Conservation (phyloP, 2,888 invertebrate species). For the Latrodectus hesperus region DNA sequence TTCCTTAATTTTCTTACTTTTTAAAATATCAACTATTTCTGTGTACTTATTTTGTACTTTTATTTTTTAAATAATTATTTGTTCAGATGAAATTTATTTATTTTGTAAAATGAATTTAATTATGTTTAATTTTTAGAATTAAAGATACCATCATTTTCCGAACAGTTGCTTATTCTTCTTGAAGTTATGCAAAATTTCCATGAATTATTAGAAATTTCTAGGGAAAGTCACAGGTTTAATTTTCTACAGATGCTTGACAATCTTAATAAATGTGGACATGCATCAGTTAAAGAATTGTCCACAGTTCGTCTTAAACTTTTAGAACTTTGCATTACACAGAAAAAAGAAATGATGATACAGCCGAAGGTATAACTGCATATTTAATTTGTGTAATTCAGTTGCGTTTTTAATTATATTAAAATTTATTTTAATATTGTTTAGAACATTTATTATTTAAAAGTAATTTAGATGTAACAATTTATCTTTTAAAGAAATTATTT, state of each 20-base stretch:
- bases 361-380: no score
- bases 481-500: no score
- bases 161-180: conserved; percentile 23
- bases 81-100: background rate
- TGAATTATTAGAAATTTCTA: background rate
- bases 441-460: no score
- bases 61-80: background rate
- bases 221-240: conserved; percentile 29
- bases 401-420: no score
- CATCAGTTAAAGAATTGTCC: conserved; percentile 16
- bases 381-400: no score
- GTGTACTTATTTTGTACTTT: background rate
- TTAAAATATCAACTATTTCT: background rate
- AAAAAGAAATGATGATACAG: background rate
- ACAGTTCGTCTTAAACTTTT: conserved; percentile 17
- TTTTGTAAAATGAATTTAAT: background rate
- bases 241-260: conserved; percentile 18
- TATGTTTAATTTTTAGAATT: conserved; percentile 24
- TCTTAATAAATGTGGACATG: conserved; percentile 9
- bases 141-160: conserved; percentile 16
- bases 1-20: background rate
- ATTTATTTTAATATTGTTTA: no score
- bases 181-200: conserved; percentile 30
- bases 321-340: conserved; percentile 16
- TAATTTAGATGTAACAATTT: no score